Base-by-base conservation (phyloP, 2,797 vertebrate genomes). In the Aplochiton taeniatus region DNA sequence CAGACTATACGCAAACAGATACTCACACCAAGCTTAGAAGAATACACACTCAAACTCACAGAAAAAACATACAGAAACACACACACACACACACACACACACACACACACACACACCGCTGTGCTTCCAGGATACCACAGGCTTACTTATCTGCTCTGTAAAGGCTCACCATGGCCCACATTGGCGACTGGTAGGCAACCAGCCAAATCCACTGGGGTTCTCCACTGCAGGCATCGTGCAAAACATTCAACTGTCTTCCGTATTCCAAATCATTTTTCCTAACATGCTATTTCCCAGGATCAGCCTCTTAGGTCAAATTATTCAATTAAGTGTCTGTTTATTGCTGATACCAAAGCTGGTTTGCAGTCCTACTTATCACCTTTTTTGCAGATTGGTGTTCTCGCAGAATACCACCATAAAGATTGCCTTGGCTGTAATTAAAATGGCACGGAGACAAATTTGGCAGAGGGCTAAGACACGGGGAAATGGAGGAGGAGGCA, bases 301-400 rank as follows among this genome's bases (percentile, higher is more conserved):
- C 92, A 91, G 90, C 89, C 91, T 92, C 90, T 92, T 90, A 92
- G 92, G 92, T 93, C 91, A 93, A 93, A 93, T 93, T 92, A 93
- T 93, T 93, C 92, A 93, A 93, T 93, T 93, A 93, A 92, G 90
- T 91, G 91, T 93, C 91, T 93, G 92, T 93, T 93, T 93, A 93
- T 92, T 91, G 91, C 91, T 92, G 92, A 93, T 93, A 93, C 90
- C 90, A 91, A 91, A 87, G 90, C 92, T 78, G 88, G 85, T 88
- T 92, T 87, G 89, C 84, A 75, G 88, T 85, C 88, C 80, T 88
- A 93, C 92, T 93, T 93, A 93, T 93, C 92, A 92, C 91, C 92
- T 93, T 90, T 92, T 93, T 89, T 92, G 91, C 92, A 93, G 91
- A 93, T 93, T 91, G 89, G 88, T 91, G 91, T 93, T 92, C 89